phyloP scores from a whole-genome alignment of 1,140 invertebrate species.

The Tachypleus tridentatus region DNA sequence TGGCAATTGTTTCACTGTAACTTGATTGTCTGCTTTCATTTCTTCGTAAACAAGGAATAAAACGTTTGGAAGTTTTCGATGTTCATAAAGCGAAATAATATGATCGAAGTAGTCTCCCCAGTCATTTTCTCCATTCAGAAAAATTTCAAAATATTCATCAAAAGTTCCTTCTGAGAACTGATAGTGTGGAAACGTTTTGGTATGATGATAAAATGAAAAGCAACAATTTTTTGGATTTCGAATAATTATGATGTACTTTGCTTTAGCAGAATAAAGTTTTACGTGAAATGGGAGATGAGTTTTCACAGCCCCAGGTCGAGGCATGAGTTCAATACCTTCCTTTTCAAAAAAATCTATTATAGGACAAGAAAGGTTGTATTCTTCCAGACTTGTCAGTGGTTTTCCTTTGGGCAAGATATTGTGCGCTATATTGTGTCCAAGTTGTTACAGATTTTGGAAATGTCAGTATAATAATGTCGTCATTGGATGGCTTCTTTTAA shows the following conservation, averaged over 20 bases:
- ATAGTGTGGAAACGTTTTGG: constrained; percentile 30
- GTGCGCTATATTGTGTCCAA: constrained; percentile 10
- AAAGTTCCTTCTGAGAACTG: background rate
- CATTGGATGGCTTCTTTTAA: background rate
- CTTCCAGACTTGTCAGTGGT: too few species aligned
- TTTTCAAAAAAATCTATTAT: constrained; percentile 4
- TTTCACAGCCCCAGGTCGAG: constrained; percentile 33
- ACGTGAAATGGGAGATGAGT: constrained; percentile 61
- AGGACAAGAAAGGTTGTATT: constrained; percentile 2
- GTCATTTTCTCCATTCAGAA: background rate
- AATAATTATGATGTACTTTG: constrained; percentile 56
- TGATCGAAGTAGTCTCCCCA: constrained; percentile 15
- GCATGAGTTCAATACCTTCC: constrained; percentile 3
- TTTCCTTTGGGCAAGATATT: background rate
- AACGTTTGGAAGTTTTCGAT: constrained; percentile 7
- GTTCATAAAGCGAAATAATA: constrained; percentile 6
- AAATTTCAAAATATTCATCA: constrained; percentile 3
- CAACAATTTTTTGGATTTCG: constrained; percentile 75
- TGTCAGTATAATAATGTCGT: constrained; percentile 14
- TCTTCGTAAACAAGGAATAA: constrained; percentile 16
- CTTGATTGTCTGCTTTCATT: constrained; percentile 7
- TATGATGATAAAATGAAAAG: constrained; percentile 70
- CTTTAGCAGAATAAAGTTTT: constrained; percentile 37
- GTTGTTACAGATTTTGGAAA: constrained; percentile 17
- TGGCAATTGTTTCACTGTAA: constrained; percentile 1